phyloP scores from a whole-genome alignment of 37 sponge, comb jelly and placozoan species.

The Hormiphora californensis region DNA sequence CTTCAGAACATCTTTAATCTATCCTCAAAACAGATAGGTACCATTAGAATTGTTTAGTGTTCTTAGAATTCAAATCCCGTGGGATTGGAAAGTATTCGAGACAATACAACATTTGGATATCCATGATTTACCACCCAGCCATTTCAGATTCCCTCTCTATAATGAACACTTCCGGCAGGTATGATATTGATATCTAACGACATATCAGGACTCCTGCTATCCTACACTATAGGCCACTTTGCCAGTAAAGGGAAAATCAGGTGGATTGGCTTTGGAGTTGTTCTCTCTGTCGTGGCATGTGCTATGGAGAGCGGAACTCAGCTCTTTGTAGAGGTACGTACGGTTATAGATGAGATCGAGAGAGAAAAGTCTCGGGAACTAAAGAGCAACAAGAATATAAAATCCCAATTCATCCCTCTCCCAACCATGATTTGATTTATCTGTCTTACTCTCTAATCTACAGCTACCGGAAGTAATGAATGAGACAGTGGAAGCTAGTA shows the following conservation, averaged over 20 bases:
- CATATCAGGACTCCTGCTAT: not conserved
- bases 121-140: not conserved
- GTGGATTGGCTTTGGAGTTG: not conserved
- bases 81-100: not conserved
- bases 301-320: not conserved
- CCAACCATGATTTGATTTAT: no score
- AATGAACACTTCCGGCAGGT: no score
- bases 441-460: no score
- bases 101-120: not conserved
- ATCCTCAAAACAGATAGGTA: constrained; percentile 8
- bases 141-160: not conserved
- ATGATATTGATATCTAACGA: constrained; percentile 1
- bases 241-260: constrained; percentile 11
- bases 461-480: not conserved
- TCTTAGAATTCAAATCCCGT: not conserved
- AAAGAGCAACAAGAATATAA: not conserved
- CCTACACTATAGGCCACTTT: not conserved
- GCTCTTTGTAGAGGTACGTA: constrained; percentile 7
- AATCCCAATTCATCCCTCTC: not conserved
- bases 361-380: not conserved
- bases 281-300: not conserved
- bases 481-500: not conserved
- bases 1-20: constrained; percentile 1
- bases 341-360: no score
- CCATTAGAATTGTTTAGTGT: not conserved